These are phyloP conservation scores for Trachelus stipa DNA, from an alignment of 2,888 invertebrate species.

Conservation along the genomic window DNA sequence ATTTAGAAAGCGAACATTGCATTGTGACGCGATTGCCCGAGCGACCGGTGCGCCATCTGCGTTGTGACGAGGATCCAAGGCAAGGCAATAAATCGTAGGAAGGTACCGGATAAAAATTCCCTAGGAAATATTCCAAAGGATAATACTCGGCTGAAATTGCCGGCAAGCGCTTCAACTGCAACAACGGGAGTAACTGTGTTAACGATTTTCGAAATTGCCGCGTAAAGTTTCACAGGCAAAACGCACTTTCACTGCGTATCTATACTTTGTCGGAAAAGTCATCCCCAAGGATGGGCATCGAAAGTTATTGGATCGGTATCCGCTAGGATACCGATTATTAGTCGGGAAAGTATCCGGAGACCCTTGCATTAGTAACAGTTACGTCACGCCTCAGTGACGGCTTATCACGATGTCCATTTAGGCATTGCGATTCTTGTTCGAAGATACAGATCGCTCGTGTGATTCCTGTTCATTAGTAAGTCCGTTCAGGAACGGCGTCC, in stretches of 20 bases:
- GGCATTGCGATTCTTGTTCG: background rate
- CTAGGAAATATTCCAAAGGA: background rate
- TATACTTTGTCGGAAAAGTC: background rate
- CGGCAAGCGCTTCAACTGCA: background rate
- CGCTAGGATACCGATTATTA: background rate
- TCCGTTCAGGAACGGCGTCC: background rate
- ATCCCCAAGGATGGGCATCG: background rate
- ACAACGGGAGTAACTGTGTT: background rate
- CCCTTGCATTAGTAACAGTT: background rate
- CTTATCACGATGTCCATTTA: background rate
- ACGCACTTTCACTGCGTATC: background rate
- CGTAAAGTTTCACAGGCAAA: background rate
- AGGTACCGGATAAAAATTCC: background rate
- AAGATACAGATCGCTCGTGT: background rate
- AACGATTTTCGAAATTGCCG: background rate
- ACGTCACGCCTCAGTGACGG: background rate
- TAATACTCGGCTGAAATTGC: background rate
- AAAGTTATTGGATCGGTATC: background rate
- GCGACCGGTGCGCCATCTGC: background rate
- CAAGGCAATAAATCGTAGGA: background rate
- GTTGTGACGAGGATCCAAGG: background rate
- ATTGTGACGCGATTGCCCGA: constrained; percentile 1
- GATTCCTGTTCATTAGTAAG: constrained; percentile 1
- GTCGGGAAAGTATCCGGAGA: background rate
- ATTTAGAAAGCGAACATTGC: constrained; percentile 53